Conservation (phyloP, 2,888 invertebrate genomes). For the Troides oblongomaculatus region DNA sequence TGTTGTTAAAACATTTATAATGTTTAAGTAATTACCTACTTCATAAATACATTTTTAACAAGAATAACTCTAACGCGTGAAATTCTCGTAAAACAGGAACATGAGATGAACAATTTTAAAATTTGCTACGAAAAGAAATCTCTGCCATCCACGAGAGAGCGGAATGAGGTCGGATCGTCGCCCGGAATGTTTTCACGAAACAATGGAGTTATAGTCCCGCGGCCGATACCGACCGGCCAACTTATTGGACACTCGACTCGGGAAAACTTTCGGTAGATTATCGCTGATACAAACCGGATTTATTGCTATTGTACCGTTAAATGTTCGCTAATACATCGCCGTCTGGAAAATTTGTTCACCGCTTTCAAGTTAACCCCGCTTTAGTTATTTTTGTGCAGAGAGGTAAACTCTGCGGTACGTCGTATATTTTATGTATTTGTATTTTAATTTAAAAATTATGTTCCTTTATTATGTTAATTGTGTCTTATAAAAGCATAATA, state of each 20-base stretch:
- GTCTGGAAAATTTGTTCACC: conserved; percentile 31
- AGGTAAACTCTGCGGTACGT: conserved; percentile 9
- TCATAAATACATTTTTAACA: too few species aligned
- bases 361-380: conserved; percentile 23
- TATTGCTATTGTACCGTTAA: conserved; percentile 55
- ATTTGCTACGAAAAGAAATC: neutral
- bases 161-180: conserved; percentile 47
- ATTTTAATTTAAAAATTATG: too few species aligned
- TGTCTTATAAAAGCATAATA: too few species aligned
- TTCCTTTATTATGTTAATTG: too few species aligned
- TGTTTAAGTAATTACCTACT: too few species aligned
- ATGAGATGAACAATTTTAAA: neutral
- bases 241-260: conserved; percentile 52
- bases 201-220: conserved; percentile 42
- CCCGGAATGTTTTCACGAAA: conserved; percentile 49
- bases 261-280: conserved; percentile 56
- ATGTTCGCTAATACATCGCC: conserved; percentile 45
- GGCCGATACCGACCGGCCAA: conserved; percentile 39
- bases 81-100: neutral
- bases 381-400: conserved; percentile 17
- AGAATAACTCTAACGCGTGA: too few species aligned
- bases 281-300: conserved; percentile 56
- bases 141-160: neutral
- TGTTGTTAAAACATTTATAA: too few species aligned
- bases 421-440: neutral